These are phyloP conservation scores for Lucilia cuprina DNA, from an alignment of 1,140 invertebrate species.

Conservation along the genomic window DNA sequence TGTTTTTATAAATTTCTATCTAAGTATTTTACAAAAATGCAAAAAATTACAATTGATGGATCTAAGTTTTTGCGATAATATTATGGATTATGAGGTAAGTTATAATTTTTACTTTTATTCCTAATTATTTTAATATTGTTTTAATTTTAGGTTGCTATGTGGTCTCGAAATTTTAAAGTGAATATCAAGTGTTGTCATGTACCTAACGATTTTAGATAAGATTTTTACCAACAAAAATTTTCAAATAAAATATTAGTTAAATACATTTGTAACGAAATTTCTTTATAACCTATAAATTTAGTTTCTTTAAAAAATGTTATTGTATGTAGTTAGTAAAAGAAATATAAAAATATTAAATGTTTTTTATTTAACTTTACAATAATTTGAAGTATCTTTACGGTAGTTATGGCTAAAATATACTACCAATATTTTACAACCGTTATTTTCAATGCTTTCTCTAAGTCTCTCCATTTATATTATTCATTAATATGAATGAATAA, in stretches of 20 bases:
- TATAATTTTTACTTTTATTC: neutral
- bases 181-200: constrained; percentile 56
- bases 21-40: constrained; percentile 70
- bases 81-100: constrained; percentile 72
- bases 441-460: no score
- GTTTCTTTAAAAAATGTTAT: constrained; percentile 1
- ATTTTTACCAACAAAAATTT: neutral
- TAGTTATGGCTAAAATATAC: no score
- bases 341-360: neutral
- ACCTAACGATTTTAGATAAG: constrained; percentile 38
- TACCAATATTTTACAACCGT: no score
- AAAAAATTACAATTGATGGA: constrained; percentile 79
- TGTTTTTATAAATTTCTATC: constrained; percentile 54
- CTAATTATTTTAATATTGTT: neutral
- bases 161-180: constrained; percentile 55
- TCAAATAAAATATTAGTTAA: neutral
- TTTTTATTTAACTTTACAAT: no score
- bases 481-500: no score
- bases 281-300: neutral
- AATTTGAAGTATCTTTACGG: no score
- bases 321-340: constrained; percentile 18
- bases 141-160: constrained; percentile 49
- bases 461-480: no score
- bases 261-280: constrained; percentile 3
- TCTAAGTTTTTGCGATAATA: constrained; percentile 84